Base-by-base conservation (phyloP, 2,888 invertebrate genomes). In the Temnothorax rugatulus region DNA sequence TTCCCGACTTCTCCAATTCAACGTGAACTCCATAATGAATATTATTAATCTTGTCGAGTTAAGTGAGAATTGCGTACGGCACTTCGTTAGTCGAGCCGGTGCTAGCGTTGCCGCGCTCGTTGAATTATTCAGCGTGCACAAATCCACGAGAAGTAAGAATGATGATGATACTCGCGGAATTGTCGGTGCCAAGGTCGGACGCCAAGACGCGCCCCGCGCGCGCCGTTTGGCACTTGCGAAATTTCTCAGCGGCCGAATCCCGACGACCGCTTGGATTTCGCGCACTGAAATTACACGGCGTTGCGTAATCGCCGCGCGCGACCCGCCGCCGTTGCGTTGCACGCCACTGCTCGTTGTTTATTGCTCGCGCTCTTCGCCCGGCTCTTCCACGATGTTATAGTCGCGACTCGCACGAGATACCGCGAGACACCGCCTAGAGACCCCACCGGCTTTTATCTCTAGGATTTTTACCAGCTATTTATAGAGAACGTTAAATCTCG, bases 131-230 rank as follows among this genome's bases (percentile, higher is more conserved):
- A 88, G 73, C 77, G 77, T 69, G 77, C 57, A 54, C 47, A 59
- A 69, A 85, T 79, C 66, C 63, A 38, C 66, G 68, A 44, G 69
- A 84, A 87, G 84, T 84, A 76, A 76, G 85, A 82, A 89, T 84
- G 89, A 85, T 87, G 85, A 88, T 87, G 85, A 88, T 85, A 68
- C 79, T 73, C 84, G 57, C n/a, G 84, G 85, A 76, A 89, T 88
- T 77, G 82, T 89, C 85, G 82, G 64, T 69, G 83, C 83, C 90
- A 90, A 89, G 88, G 88, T 75, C 77, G 76, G 75, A 29, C 82
- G 89, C 21, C 74, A 83, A 81, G 79, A 59, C 66, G 74, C 84
- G 71, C 59, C 34, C 59, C 44, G 52, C 18, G 85, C 75, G 61
- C 85, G 76, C 81, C 84, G 73, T 87, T 63, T 69, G 61, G 59